Conservation (phyloP, 2,888 invertebrate species). For the Exocentrus adspersus region DNA sequence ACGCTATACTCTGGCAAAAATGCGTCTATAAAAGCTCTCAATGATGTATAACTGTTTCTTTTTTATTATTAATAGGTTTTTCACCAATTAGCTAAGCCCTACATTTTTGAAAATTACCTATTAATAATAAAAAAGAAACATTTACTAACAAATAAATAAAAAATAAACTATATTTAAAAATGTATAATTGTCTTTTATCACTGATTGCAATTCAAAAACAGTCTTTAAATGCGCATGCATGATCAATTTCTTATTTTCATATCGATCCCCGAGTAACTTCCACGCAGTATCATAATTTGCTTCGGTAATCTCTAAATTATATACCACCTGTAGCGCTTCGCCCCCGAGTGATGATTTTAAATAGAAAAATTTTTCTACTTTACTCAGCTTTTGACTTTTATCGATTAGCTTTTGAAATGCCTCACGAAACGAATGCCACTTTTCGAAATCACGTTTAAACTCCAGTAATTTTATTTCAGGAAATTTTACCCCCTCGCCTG, state of each 20-base stretch:
- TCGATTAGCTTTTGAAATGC: constrained; percentile 8
- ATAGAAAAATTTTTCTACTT: constrained; percentile 13
- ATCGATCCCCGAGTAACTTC: neutral
- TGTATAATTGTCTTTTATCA: constrained; percentile 3
- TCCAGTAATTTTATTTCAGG: constrained; percentile 6
- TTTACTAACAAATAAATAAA: no score
- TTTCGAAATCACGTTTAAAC: constrained; percentile 3
- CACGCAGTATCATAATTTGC: constrained; percentile 16
- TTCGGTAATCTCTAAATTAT: constrained; percentile 11
- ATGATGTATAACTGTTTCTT: no score
- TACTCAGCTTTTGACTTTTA: neutral
- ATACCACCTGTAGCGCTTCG: constrained; percentile 15
- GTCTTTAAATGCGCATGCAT: constrained; percentile 10
- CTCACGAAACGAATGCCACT: constrained; percentile 4
- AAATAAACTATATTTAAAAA: no score
- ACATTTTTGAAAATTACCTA: no score
- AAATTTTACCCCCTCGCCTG: neutral
- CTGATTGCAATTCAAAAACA: neutral
- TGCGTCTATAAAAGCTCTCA: constrained; percentile 7
- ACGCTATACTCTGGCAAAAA: constrained; percentile 7
- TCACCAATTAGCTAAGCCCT: no score
- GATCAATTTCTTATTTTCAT: constrained; percentile 21
- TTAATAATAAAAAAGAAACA: no score
- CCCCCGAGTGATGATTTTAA: constrained; percentile 9
- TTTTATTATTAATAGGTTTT: no score